These are phyloP conservation scores for Zoanthus sansibaricus DNA, from an alignment of 92 coral and sea anemone species.

Conservation along the genomic window DNA sequence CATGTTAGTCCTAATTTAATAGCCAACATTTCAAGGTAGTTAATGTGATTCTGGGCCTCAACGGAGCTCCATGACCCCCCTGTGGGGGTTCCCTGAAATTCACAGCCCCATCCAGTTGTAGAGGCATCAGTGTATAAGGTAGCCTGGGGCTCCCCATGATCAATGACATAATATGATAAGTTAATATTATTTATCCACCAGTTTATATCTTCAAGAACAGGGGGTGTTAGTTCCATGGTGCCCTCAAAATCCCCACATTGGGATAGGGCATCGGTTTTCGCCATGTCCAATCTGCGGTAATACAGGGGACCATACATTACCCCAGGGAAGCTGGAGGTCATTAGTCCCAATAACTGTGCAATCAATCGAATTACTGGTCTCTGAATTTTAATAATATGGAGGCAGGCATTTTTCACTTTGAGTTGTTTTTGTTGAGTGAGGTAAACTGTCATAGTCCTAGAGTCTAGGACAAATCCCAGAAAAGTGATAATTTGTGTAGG, in stretches of 20 bases:
- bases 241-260: not conserved
- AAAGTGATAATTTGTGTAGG: too few relatives aligned
- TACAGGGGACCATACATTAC: not conserved
- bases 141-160: constrained; percentile 36
- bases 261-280: not conserved
- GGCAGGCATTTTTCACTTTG: not conserved
- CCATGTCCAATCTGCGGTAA: not conserved
- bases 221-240: not conserved
- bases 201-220: constrained; percentile 9
- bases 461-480: not conserved
- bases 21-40: too few relatives aligned
- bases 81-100: not conserved
- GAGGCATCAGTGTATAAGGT: constrained; percentile 54
- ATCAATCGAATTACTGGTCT: not conserved
- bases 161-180: constrained; percentile 42
- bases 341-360: not conserved
- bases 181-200: constrained; percentile 60
- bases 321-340: not conserved
- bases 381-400: not conserved
- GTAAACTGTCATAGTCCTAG: constrained; percentile 10
- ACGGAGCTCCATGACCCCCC: too few relatives aligned
- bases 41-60: too few relatives aligned
- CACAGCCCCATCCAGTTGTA: constrained; percentile 60
- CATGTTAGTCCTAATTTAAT: too few relatives aligned
- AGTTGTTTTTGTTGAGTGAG: not conserved